These are phyloP conservation scores for Drosophila prostipennis DNA, from an alignment of 2,888 invertebrate genomes.

Conservation along the genomic window DNA sequence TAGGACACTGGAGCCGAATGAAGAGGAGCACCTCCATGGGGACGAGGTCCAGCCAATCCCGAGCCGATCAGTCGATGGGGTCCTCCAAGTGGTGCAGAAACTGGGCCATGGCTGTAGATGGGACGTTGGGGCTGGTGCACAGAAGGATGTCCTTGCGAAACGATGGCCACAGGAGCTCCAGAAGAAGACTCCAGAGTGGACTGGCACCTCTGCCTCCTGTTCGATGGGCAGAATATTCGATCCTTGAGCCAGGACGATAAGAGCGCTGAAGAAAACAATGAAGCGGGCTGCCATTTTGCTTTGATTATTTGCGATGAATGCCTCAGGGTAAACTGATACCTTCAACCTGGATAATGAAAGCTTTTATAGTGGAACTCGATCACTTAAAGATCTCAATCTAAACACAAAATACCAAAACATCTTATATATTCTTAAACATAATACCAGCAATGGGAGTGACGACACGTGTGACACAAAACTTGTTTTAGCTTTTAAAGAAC, in stretches of 20 bases:
- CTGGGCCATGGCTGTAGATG: slow-evolving; percentile 8
- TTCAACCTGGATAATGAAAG: background rate
- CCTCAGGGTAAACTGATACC: slow-evolving; percentile 2
- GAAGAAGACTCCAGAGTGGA: slow-evolving; percentile 5
- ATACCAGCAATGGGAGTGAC: background rate
- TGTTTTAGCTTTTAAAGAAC: background rate
- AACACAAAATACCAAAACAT: background rate
- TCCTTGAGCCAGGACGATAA: slow-evolving; percentile 11
- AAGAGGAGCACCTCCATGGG: background rate
- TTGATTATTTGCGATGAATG: background rate
- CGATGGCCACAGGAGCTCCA: slow-evolving; percentile 10
- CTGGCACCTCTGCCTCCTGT: slow-evolving; percentile 1
- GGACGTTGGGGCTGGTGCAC: slow-evolving; percentile 3
- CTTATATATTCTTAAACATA: background rate
- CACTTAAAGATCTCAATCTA: background rate
- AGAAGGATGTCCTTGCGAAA: slow-evolving; percentile 3
- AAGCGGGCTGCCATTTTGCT: slow-evolving; percentile 9
- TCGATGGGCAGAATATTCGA: background rate
- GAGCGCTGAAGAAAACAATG: slow-evolving; percentile 11
- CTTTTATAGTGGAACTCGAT: slow-evolving; percentile 8
- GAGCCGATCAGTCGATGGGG: slow-evolving; percentile 3
- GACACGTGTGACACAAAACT: background rate
- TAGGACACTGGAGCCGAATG: background rate
- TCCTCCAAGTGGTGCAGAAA: slow-evolving; percentile 1
- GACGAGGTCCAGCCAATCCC: background rate